Conservation (phyloP, 92 coral and sea anemone species). For the Plumapathes pennacea region DNA sequence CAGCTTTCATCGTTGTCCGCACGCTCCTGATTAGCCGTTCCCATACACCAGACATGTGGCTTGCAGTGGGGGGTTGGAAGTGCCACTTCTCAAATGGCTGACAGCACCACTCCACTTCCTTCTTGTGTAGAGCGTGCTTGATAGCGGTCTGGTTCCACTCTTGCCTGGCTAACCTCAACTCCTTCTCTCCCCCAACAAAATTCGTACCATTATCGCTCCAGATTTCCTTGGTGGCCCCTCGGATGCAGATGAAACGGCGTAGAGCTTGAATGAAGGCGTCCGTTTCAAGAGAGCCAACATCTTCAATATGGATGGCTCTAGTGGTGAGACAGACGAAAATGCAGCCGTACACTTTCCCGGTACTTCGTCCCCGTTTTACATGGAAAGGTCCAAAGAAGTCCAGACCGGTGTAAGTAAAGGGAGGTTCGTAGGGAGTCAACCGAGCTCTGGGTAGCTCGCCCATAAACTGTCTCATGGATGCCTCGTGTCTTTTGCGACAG, state of each 20-base stretch:
- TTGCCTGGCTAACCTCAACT: slow-evolving; percentile 7
- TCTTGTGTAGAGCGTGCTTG: slow-evolving; percentile 10
- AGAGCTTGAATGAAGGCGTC: slow-evolving; percentile 36
- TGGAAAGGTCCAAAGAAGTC: slow-evolving; percentile 55
- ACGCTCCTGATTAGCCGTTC: slow-evolving; percentile 44
- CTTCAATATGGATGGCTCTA: slow-evolving; percentile 49
- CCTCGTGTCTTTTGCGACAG: slow-evolving; percentile 41
- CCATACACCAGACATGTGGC: slow-evolving; percentile 60
- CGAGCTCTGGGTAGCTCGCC: slow-evolving; percentile 40
- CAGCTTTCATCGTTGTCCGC: slow-evolving; percentile 35
- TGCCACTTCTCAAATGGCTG: slow-evolving; percentile 23
- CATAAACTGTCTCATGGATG: slow-evolving; percentile 36
- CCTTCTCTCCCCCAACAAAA: slow-evolving; percentile 24
- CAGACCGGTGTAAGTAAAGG: slow-evolving; percentile 43
- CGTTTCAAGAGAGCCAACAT: slow-evolving; percentile 50
- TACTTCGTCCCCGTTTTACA: slow-evolving; percentile 41
- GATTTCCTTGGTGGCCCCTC: slow-evolving; percentile 35
- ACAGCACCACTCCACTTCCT: slow-evolving; percentile 39
- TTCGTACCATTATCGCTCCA: slow-evolving; percentile 40
- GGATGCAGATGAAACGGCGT: slow-evolving; percentile 13
- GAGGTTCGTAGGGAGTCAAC: slow-evolving; percentile 29
- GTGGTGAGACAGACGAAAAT: slow-evolving; percentile 48
- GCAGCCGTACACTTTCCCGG: slow-evolving; percentile 37
- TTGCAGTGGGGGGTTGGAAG: slow-evolving; percentile 49
- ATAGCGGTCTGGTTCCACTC: slow-evolving; percentile 16